Conservation (phyloP, 2,888 invertebrate genomes). For the Ectropis crepuscularia region DNA sequence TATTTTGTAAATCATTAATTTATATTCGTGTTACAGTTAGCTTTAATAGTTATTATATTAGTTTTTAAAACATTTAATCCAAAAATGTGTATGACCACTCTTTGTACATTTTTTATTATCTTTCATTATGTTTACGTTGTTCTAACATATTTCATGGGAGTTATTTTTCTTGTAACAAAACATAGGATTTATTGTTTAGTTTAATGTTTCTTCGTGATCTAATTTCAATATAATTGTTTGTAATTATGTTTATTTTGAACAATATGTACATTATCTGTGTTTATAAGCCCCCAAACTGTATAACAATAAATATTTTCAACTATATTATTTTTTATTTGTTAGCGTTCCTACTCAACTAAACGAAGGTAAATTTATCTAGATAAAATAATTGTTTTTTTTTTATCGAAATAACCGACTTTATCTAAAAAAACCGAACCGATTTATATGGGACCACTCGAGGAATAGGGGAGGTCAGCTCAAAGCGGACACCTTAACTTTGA, state of each 20-base stretch:
- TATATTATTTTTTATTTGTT: constrained; percentile 43
- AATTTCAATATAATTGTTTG: constrained; percentile 36
- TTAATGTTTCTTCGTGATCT: constrained; percentile 36
- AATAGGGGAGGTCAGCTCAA: too few relatives aligned
- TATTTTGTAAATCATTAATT: constrained; percentile 82
- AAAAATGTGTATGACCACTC: constrained; percentile 74
- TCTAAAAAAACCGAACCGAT: too few relatives aligned
- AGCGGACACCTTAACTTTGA: too few relatives aligned
- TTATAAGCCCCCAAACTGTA: constrained; percentile 68
- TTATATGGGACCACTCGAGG: too few relatives aligned
- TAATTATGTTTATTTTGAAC: constrained; percentile 41
- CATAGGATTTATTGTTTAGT: constrained; percentile 24
- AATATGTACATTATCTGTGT: constrained; percentile 70
- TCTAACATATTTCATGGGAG: constrained; percentile 45
- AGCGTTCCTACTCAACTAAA: too few relatives aligned
- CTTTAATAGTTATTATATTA: constrained; percentile 81
- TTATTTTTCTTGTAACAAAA: constrained; percentile 40
- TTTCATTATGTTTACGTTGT: constrained; percentile 47
- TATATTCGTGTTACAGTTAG: constrained; percentile 77
- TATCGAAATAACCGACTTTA: too few relatives aligned
- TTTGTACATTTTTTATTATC: constrained; percentile 51
- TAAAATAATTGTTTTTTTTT: too few relatives aligned
- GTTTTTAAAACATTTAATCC: constrained; percentile 60
- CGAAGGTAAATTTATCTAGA: too few relatives aligned
- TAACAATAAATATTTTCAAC: constrained; percentile 75